These are phyloP conservation scores for Hydrotaea diabolus DNA, from an alignment of 2,888 invertebrate species.

Conservation along the genomic window DNA sequence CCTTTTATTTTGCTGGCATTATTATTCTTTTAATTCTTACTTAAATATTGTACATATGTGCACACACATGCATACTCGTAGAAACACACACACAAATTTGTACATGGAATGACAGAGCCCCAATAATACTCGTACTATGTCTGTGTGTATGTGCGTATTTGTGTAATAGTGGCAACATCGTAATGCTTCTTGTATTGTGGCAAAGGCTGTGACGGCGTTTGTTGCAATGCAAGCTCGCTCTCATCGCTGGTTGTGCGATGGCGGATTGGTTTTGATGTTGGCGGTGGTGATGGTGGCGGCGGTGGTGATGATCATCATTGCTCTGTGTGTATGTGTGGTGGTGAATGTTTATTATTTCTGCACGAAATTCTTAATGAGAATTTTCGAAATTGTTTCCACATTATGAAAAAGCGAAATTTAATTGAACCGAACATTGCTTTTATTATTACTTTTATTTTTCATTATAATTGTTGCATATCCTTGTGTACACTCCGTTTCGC, in stretches of 20 bases:
- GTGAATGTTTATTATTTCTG: slow-evolving; percentile 63
- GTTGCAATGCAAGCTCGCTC: neutral
- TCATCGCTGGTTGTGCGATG: neutral
- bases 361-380: slow-evolving; percentile 66
- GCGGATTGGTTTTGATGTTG: neutral
- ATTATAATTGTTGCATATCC: slow-evolving; percentile 62
- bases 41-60: slow-evolving; percentile 1
- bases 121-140: too few species aligned
- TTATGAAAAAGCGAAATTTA: slow-evolving; percentile 66
- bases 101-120: neutral
- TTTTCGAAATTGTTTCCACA: slow-evolving; percentile 64
- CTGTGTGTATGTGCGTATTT: neutral
- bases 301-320: neutral
- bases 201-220: slow-evolving; percentile 26
- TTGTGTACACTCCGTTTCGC: slow-evolving; percentile 33
- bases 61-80: slow-evolving; percentile 1
- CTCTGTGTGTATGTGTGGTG: slow-evolving; percentile 31
- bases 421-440: slow-evolving; percentile 66
- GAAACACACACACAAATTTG: neutral
- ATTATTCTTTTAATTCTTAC: slow-evolving; percentile 55
- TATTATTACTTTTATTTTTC: slow-evolving; percentile 57
- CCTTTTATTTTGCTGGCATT: slow-evolving; percentile 44
- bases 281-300: neutral
- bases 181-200: slow-evolving; percentile 42
- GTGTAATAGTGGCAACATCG: slow-evolving; percentile 61